Base-by-base conservation (phyloP, 2,113 vertebrate species). In the Bombycilla garrulus region DNA sequence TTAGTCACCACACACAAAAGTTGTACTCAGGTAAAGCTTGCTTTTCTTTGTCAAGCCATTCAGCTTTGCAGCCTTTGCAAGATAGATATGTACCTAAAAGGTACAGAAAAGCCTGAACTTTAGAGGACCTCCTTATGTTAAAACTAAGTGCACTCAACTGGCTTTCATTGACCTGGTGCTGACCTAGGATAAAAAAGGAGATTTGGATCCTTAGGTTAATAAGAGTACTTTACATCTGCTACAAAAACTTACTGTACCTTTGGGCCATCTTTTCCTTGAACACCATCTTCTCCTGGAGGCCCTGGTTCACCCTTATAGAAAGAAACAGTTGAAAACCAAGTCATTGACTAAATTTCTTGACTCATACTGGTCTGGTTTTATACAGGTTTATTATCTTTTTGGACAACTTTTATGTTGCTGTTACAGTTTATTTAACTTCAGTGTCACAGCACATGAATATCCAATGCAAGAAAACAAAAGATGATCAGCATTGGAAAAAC, bases 231-330 rank as follows among this genome's bases (percentile, higher is more conserved):
- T 81, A 81, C 5, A 61, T 16, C 33, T 81, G 28, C 71, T 73
- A 7, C 48, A 92, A 76, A 95, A 86, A 64, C 15, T n/a, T 26
- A 53, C 67, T 7, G 94, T 98, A 99, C 99, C 99, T 99, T 99
- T 76, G 96, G 47, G 84, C 99, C 99, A 95, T 99, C 99, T 98
- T 99, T 99, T 69, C 99, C 99, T 97, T 99, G 99, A 90, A 98
- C 82, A 56, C 99, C 99, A 0, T 99, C 99, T 98, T 99, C 99
- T 89, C 99, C 99, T 53, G 98, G 86, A 80, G 98, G 97, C 93
- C 99, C 99, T 66, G 98, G 98, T 85, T 97, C 97, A 93, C 99
- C 99, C 99, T 99, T 71, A 92, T n/a, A 93, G 83, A 85, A 73
- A 94, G 40, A 36, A 97, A 66, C 4, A 92, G 42, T 90, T 76